These are phyloP conservation scores for Falco novaeseelandiae DNA, from an alignment of 2,797 vertebrate genomes.

Conservation along the genomic window DNA sequence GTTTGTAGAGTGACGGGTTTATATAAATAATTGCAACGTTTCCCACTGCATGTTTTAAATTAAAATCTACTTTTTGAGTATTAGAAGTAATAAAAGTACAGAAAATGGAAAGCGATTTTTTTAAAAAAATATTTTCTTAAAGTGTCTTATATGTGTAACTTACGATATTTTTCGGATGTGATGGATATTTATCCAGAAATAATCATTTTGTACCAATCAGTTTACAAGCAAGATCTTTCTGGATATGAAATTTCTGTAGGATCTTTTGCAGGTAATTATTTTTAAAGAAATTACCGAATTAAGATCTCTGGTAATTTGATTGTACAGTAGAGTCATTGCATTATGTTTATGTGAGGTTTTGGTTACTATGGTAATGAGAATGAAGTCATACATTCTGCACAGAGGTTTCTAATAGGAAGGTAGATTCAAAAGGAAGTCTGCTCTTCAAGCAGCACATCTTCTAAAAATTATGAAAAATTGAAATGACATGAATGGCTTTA, in stretches of 20 bases:
- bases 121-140: neutral
- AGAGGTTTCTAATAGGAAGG: neutral
- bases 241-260: neutral
- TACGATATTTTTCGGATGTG: neutral
- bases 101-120: neutral
- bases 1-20: constrained; percentile 78
- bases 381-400: neutral
- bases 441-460: neutral
- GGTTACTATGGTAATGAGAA: neutral
- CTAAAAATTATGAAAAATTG: neutral
- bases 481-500: neutral
- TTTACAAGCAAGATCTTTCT: neutral
- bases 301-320: neutral
- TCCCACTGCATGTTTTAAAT: constrained; percentile 73
- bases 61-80: constrained; percentile 55
- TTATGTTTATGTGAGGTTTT: neutral
- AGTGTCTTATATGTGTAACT: neutral
- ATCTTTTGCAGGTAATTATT: neutral
- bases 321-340: neutral
- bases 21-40: constrained; percentile 77
- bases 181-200: neutral
- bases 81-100: constrained; percentile 8
- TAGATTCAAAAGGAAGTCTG: neutral
- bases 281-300: neutral
- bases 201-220: neutral